A percentile compares a stretch with the other conserved stretches of the same genome.
Conservation (phyloP, 2,113 vertebrate species). For the Orientallactaga bullata region DNA sequence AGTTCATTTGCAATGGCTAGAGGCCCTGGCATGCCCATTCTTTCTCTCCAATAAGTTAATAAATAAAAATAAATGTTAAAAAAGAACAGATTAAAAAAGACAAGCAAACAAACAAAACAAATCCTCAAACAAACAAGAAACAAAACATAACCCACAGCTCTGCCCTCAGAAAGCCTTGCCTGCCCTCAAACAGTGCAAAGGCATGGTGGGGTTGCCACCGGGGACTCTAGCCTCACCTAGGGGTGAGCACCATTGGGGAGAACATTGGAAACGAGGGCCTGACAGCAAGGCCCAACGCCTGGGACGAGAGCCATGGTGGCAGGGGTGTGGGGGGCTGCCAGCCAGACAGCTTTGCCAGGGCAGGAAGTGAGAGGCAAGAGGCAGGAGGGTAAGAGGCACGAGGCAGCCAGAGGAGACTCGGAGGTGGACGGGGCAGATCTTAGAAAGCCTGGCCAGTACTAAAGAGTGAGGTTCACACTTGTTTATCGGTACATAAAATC, state of each 20-base stretch:
- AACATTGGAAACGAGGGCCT: not conserved
- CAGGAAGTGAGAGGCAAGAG: too few relatives aligned
- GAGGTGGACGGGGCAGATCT: not conserved
- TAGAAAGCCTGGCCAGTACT: not conserved
- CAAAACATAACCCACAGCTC: too few relatives aligned
- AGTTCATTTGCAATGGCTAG: too few relatives aligned
- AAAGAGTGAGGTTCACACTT: not conserved
- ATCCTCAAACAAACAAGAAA: too few relatives aligned
- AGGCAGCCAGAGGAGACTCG: not conserved
- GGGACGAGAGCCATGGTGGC: not conserved
- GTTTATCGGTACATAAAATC: not conserved
- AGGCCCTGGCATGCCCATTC: too few relatives aligned
- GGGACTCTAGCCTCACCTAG: too few relatives aligned
- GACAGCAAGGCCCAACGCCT: not conserved
- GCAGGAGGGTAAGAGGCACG: too few relatives aligned
- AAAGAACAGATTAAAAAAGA: too few relatives aligned
- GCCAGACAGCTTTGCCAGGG: not conserved
- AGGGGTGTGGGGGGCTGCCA: not conserved
- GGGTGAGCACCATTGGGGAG: not conserved
- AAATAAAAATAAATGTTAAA: too few relatives aligned
- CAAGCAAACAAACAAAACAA: too few relatives aligned
- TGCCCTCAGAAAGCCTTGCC: not conserved
- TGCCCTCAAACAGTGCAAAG: not conserved
- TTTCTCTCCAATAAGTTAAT: too few relatives aligned
- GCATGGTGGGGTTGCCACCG: rapidly evolving